These are phyloP conservation scores for Castor canadensis DNA, from an alignment of 2,113 vertebrate species.

Conservation along the genomic window DNA sequence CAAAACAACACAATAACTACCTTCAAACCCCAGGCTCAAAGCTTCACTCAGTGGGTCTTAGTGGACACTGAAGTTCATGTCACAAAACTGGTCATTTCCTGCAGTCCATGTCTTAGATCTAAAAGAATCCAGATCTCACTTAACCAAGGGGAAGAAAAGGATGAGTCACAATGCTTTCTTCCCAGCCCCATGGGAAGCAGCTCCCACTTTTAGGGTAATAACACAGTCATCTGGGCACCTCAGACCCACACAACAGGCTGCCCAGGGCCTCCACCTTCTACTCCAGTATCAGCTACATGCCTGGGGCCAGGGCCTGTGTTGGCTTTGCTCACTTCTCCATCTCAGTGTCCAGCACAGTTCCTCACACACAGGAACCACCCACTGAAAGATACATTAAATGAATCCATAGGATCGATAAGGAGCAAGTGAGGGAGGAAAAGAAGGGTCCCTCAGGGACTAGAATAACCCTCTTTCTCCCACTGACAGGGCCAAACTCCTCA, in stretches of 20 bases:
- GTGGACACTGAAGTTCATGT: not conserved
- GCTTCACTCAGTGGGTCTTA: too few species aligned
- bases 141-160: not conserved
- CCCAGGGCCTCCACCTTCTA: too few species aligned
- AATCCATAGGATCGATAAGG: rapidly evolving
- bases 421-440: rapidly evolving
- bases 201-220: not conserved
- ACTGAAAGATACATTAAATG: rapidly evolving
- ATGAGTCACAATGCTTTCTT: not conserved
- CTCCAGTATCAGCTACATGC: too few species aligned
- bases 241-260: too few species aligned
- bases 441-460: too few species aligned
- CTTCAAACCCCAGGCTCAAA: not conserved
- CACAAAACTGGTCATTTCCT: not conserved
- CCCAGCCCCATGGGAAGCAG: rapidly evolving
- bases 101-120: too few species aligned
- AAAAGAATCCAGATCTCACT: not conserved
- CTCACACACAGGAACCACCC: not conserved
- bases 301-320: too few species aligned
- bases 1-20: not conserved
- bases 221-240: rapidly evolving
- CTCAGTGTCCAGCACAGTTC: rapidly evolving
- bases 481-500: not conserved
- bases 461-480: not conserved
- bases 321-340: too few species aligned